A percentile compares a stretch with the other conserved stretches of the same genome.
phyloP scores from a whole-genome alignment of 2,113 vertebrate genomes.

The Theropithecus gelada region DNA sequence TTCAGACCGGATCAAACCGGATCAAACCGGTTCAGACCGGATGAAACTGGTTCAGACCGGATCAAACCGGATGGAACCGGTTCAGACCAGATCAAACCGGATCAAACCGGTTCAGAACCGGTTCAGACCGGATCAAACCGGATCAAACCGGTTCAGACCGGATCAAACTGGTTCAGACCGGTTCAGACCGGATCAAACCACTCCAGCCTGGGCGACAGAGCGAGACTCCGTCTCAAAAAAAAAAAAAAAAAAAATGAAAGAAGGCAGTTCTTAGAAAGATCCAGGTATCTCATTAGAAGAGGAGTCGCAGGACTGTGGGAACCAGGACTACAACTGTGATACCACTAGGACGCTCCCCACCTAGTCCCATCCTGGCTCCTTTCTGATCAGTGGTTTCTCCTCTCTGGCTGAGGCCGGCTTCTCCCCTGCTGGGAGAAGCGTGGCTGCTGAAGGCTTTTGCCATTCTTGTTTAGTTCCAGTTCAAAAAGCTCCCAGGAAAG shows the following conservation, averaged over 20 bases:
- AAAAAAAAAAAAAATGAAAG: not conserved
- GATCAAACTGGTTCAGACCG: rapidly evolving
- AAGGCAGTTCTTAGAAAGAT: not conserved
- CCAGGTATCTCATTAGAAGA: not conserved
- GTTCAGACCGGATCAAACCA: no score
- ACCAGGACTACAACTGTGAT: not conserved
- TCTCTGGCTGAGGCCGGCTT: not conserved
- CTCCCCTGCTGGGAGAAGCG: rapidly evolving
- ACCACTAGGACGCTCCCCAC: not conserved
- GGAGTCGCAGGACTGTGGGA: not conserved
- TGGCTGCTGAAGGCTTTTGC: not conserved
- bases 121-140: no score
- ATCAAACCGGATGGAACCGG: not conserved
- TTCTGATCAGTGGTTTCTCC: not conserved
- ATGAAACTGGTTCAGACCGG: rapidly evolving
- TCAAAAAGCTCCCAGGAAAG: no score
- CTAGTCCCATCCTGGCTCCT: not conserved
- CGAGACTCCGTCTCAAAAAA: no score
- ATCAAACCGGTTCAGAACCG: no score
- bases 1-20: rapidly evolving
- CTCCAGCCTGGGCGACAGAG: no score
- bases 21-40: rapidly evolving
- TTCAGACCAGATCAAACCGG: not conserved
- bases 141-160: rapidly evolving
- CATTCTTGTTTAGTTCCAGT: no score